These are phyloP conservation scores for Nymphalis io DNA, from an alignment of 1,140 invertebrate species.

Conservation along the genomic window DNA sequence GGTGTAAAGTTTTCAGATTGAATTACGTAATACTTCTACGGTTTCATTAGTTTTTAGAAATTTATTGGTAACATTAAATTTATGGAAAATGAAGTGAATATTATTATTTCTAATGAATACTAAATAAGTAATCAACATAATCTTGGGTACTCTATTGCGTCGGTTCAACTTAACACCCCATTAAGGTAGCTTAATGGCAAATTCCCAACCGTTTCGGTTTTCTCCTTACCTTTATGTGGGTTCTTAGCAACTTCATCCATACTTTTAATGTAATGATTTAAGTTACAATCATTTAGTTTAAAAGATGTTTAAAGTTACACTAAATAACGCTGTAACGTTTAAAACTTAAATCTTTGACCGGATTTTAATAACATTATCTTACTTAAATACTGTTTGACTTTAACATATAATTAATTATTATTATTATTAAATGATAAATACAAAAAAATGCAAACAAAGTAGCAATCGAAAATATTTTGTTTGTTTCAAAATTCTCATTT, in stretches of 20 bases:
- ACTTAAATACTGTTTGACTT: no score
- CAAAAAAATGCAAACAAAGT: no score
- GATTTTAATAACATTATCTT: no score
- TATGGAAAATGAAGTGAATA: neutral
- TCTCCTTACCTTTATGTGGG: conserved; percentile 18
- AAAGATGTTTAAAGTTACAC: neutral
- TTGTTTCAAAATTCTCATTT: no score
- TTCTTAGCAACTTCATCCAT: conserved; percentile 13
- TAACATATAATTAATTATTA: no score
- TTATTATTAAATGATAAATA: no score
- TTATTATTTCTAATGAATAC: neutral
- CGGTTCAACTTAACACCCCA: conserved; percentile 25
- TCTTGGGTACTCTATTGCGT: conserved; percentile 2
- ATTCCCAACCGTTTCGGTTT: conserved; percentile 19
- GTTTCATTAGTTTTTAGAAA: neutral
- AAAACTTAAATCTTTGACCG: no score
- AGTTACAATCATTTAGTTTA: neutral
- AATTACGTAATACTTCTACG: no score
- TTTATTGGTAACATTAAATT: neutral
- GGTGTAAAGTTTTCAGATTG: no score
- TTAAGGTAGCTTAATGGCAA: conserved; percentile 28
- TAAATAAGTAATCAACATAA: conserved; percentile 2
- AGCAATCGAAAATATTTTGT: no score
- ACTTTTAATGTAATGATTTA: conserved; percentile 18
- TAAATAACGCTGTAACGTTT: neutral